These are phyloP conservation scores for Crocuta crocuta DNA, from an alignment of 2,113 vertebrate genomes.

Conservation along the genomic window DNA sequence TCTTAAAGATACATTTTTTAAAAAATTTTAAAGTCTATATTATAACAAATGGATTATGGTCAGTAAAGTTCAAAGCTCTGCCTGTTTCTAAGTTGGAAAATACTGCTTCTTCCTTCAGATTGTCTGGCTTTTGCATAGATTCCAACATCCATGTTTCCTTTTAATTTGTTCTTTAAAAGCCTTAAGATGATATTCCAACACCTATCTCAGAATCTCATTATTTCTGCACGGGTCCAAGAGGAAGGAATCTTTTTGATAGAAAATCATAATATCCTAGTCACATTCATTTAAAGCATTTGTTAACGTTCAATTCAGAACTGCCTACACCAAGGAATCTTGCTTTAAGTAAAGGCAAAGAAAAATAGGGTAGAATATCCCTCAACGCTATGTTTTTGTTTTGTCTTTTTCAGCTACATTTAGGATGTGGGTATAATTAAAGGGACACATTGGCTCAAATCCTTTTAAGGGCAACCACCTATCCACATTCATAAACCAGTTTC, in stretches of 20 bases:
- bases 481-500: background rate
- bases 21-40: background rate
- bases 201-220: background rate
- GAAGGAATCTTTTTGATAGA: background rate
- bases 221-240: background rate
- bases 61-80: background rate
- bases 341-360: background rate
- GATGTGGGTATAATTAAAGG: background rate
- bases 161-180: background rate
- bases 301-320: background rate
- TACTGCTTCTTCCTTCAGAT: background rate
- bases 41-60: background rate
- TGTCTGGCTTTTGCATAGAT: background rate
- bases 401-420: background rate
- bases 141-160: background rate
- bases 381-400: background rate
- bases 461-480: background rate
- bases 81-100: background rate
- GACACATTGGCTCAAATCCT: background rate
- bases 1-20: background rate
- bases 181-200: background rate
- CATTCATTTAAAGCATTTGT: background rate
- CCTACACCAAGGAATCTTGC: background rate
- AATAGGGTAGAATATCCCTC: background rate
- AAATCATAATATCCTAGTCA: background rate